Conservation (phyloP, 2,113 vertebrate genomes). For the Leiothrix lutea region DNA sequence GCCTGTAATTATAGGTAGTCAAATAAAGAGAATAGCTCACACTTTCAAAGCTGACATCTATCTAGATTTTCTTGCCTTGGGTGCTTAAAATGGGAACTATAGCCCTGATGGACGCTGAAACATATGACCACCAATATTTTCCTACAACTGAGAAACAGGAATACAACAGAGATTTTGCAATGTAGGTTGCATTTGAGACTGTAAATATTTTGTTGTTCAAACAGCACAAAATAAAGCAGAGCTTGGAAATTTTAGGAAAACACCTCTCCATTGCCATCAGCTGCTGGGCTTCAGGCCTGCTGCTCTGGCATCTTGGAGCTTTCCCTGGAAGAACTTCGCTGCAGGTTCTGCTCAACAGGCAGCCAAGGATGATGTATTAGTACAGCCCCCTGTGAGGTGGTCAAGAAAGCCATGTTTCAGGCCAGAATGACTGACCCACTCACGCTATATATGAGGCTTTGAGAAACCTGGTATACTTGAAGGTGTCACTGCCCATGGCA, state of each 20-base stretch:
- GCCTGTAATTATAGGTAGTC: background rate
- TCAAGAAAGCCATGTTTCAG: background rate
- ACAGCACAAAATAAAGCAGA: background rate
- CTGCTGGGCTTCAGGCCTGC: background rate
- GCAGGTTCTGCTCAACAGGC: background rate
- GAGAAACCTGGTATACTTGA: background rate
- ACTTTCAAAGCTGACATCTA: background rate
- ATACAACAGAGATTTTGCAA: background rate
- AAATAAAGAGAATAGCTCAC: background rate
- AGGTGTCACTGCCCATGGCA: rapidly evolving
- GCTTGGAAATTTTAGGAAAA: background rate
- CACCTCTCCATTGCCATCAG: background rate
- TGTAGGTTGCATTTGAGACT: background rate
- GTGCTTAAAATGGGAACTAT: background rate
- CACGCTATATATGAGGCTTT: background rate
- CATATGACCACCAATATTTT: background rate
- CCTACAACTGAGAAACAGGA: background rate
- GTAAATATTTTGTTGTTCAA: background rate
- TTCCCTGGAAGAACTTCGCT: background rate
- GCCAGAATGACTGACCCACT: background rate
- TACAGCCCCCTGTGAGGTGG: background rate
- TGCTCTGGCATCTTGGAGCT: background rate
- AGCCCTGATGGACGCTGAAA: background rate
- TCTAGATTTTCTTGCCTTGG: background rate
- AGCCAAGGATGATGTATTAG: background rate